Conservation (phyloP, 2,113 vertebrate genomes). For the Crotalus tigris region DNA sequence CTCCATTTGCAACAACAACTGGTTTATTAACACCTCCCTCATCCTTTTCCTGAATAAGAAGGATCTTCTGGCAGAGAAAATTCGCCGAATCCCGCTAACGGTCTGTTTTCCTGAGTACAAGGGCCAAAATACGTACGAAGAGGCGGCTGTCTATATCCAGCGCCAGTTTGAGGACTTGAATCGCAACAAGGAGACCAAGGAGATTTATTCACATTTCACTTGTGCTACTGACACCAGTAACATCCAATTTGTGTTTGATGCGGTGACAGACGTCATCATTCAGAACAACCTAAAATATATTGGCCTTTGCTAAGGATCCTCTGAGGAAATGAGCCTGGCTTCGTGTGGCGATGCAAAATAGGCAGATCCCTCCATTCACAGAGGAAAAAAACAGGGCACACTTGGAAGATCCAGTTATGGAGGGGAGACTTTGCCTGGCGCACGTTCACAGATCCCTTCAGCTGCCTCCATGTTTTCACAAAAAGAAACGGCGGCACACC, state of each 20-base stretch:
- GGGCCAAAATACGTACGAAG: slow-evolving; percentile 97
- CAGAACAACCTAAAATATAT: slow-evolving; percentile 99
- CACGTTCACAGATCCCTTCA: slow-evolving; percentile 43
- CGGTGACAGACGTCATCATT: slow-evolving; percentile 99
- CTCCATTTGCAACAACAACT: slow-evolving; percentile 99
- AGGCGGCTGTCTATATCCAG: slow-evolving; percentile 97
- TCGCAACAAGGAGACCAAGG: slow-evolving; percentile 99
- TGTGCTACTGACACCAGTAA: slow-evolving; percentile 90
- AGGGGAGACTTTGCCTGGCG: slow-evolving; percentile 45
- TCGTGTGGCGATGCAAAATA: slow-evolving; percentile 48
- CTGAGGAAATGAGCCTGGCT: slow-evolving; percentile 27
- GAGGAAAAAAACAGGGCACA: slow-evolving; percentile 42
- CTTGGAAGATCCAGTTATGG: slow-evolving; percentile 47
- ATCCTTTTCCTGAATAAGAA: slow-evolving; percentile 99
- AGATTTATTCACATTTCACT: slow-evolving; percentile 98
- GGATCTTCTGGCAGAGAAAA: slow-evolving; percentile 98
- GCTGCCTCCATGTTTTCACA: slow-evolving; percentile 41
- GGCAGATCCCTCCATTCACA: slow-evolving; percentile 41
- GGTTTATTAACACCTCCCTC: slow-evolving; percentile 99
- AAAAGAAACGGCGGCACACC: slow-evolving; percentile 15
- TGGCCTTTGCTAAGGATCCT: slow-evolving; percentile 88
- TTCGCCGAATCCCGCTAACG: slow-evolving; percentile 93
- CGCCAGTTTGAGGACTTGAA: slow-evolving; percentile 99
- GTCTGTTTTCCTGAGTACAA: slow-evolving; percentile 98
- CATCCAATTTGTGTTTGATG: slow-evolving; percentile 99